Percentiles rank a stretch among this genome's conserved stretches.
phyloP scores from a whole-genome alignment of 2,888 invertebrate species.

The Argynnis bischoffii region DNA sequence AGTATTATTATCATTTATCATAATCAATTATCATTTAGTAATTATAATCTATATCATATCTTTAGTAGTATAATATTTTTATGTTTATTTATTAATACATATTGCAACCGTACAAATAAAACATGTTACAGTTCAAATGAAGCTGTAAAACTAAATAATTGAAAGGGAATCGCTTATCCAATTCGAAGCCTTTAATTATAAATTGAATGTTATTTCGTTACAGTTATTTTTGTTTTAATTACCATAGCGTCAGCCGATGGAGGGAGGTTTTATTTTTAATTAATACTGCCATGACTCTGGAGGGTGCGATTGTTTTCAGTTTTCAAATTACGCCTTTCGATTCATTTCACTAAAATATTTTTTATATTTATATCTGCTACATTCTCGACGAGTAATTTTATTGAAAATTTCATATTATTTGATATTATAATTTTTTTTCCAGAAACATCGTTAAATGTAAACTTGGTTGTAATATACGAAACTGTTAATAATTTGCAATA shows the following conservation, averaged over 20 bases:
- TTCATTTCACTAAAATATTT: constrained; percentile 46
- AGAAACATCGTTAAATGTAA: too few relatives aligned
- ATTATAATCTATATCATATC: too few relatives aligned
- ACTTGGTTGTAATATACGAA: constrained; percentile 34
- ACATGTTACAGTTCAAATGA: constrained; percentile 13
- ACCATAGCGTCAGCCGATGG: constrained; percentile 44
- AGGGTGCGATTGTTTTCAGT: constrained; percentile 51
- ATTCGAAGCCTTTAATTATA: constrained; percentile 19
- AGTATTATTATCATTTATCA: too few relatives aligned
- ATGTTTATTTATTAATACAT: not conserved
- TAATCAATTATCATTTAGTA: too few relatives aligned
- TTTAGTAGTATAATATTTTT: not conserved
- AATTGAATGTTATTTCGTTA: constrained; percentile 47
- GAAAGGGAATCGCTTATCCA: constrained; percentile 15
- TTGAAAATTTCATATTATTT: not conserved
- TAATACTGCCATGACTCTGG: constrained; percentile 55
- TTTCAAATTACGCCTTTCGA: constrained; percentile 46
- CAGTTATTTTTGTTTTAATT: constrained; percentile 66
- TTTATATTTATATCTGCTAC: constrained; percentile 2
- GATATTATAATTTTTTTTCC: not conserved
- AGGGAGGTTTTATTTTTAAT: constrained; percentile 63
- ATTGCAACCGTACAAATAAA: constrained; percentile 7
- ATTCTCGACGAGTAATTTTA: not conserved
- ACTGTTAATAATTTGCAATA: constrained; percentile 47
- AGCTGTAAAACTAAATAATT: constrained; percentile 23